A percentile compares a stretch with the other conserved stretches of the same genome.
Conservation (phyloP, 2,113 vertebrate genomes). For the Piprites chloris region DNA sequence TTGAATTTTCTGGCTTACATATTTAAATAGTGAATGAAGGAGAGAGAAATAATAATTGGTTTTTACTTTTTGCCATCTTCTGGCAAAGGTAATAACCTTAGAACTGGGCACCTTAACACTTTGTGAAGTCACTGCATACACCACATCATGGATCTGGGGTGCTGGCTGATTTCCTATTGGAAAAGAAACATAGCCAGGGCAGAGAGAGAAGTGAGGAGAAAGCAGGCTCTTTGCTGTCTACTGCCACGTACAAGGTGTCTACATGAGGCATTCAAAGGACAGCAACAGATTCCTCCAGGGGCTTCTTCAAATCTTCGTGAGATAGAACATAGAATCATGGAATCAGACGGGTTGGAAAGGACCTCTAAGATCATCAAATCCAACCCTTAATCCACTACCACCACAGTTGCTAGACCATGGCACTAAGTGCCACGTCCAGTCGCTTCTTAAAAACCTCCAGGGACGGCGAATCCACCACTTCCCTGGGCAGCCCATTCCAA, state of each 20-base stretch:
- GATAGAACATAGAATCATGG: not conserved
- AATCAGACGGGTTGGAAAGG: no score
- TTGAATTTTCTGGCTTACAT: not conserved
- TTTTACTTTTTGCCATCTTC: not conserved
- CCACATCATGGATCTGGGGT: fast-evolving
- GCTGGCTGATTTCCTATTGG: not conserved
- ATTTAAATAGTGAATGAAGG: not conserved
- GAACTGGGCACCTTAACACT: not conserved
- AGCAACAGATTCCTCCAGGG: not conserved
- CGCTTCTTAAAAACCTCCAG: no score
- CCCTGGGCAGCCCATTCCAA: no score
- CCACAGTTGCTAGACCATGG: no score
- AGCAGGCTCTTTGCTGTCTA: not conserved
- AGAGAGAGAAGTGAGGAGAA: not conserved
- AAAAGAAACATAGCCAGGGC: not conserved
- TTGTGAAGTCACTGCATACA: not conserved
- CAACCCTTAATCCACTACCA: no score
- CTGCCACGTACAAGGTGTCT: not conserved
- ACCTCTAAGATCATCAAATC: no score
- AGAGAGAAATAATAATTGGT: not conserved
- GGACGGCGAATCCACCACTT: no score
- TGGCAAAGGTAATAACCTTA: not conserved
- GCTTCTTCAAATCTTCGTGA: not conserved
- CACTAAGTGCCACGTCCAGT: no score
- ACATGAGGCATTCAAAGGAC: not conserved